phyloP scores from a whole-genome alignment of 2,888 invertebrate genomes.

The Drosophila melanosoma region DNA sequence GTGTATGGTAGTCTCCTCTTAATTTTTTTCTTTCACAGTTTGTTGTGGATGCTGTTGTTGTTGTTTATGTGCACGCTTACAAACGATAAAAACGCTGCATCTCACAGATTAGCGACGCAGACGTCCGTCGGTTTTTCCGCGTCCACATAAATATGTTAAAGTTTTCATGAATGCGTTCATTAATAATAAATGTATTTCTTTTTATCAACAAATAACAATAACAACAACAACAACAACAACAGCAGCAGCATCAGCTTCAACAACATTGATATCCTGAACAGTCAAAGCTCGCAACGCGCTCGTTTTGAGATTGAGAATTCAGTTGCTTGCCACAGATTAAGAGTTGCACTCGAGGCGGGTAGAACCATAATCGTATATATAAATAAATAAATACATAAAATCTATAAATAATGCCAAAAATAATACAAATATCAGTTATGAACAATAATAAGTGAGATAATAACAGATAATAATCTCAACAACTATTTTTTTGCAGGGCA shows the following conservation, averaged over 20 bases:
- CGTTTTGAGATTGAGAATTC: constrained; percentile 30
- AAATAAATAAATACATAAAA: not conserved
- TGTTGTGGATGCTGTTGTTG: constrained; percentile 22
- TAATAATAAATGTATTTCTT: constrained; percentile 18
- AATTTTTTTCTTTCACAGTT: not conserved
- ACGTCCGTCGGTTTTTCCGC: constrained; percentile 2
- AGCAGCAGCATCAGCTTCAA: not conserved
- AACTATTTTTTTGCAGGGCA: constrained; percentile 53
- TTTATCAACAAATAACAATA: constrained; percentile 35
- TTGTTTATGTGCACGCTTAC: constrained; percentile 42
- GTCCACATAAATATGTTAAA: constrained; percentile 17
- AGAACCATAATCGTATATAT: not conserved
- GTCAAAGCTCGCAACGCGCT: constrained; percentile 14
- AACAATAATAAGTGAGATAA: not conserved
- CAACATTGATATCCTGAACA: constrained; percentile 18
- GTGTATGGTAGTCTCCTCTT: not conserved
- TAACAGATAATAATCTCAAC: not conserved
- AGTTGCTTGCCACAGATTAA: constrained; percentile 39
- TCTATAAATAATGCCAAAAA: not conserved
- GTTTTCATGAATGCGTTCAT: constrained; percentile 17
- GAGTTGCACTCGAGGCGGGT: constrained; percentile 20
- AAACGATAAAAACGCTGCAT: constrained; percentile 29
- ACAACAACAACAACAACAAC: constrained; percentile 20
- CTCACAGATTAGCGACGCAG: constrained; percentile 27
- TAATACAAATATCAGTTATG: not conserved